Conservation (phyloP, 2,113 vertebrate species). For the Desmodus rotundus region DNA sequence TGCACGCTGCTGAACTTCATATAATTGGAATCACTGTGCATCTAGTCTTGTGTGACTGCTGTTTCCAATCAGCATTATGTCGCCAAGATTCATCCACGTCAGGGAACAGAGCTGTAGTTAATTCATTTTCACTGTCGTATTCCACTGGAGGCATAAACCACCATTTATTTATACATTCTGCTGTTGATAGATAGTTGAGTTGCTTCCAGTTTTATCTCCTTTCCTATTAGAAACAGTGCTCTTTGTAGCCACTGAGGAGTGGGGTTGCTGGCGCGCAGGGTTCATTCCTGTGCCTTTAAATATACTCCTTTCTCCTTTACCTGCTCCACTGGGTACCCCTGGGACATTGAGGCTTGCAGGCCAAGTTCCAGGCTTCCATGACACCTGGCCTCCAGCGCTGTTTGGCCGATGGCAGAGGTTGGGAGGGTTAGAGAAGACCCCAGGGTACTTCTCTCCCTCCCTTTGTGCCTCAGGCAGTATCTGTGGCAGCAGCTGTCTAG, state of each 20-base stretch:
- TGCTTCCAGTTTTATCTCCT: background rate
- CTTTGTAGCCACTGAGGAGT: background rate
- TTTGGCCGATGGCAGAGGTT: background rate
- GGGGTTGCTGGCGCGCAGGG: background rate
- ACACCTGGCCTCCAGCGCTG: background rate
- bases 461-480: background rate
- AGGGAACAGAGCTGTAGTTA: background rate
- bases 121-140: constrained; percentile 15
- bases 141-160: background rate
- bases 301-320: background rate
- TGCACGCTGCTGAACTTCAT: constrained; percentile 17
- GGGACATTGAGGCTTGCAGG: background rate
- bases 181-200: background rate
- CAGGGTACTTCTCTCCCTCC: background rate
- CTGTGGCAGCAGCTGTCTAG: background rate
- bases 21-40: constrained; percentile 4
- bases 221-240: background rate
- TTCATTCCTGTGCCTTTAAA: background rate
- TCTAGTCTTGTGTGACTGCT: constrained; percentile 33
- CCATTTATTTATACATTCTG: background rate
- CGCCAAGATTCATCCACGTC: background rate
- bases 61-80: background rate
- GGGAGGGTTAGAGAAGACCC: background rate
- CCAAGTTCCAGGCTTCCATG: background rate
- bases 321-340: background rate